Conservation (phyloP, 2,797 vertebrate genomes). For the Hapalemur alaotrensis region DNA sequence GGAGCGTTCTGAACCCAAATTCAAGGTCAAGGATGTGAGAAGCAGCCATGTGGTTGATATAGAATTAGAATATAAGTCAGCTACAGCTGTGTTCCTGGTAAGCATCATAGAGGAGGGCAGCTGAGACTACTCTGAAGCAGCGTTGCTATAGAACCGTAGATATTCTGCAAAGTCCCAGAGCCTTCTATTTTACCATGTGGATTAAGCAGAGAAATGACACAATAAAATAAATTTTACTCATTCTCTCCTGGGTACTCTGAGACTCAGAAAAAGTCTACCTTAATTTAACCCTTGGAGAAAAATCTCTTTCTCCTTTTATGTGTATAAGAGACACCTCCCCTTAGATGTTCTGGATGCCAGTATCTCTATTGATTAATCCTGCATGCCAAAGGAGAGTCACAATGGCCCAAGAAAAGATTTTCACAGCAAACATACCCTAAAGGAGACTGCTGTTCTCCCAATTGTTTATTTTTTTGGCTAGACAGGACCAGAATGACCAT, state of each 20-base stretch:
- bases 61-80: slow-evolving; percentile 27
- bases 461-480: slow-evolving; percentile 22
- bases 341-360: not conserved
- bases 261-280: not conserved
- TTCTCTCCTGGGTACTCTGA: not conserved
- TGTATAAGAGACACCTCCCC: not conserved
- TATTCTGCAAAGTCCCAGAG: not conserved
- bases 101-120: not conserved
- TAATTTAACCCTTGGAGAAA: not conserved
- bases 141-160: not conserved
- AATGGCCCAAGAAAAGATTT: not conserved
- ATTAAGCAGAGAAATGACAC: slow-evolving; percentile 23
- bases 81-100: not conserved
- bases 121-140: not conserved
- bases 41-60: not conserved
- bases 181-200: not conserved
- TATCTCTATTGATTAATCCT: not conserved
- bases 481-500: not conserved
- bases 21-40: slow-evolving; percentile 36
- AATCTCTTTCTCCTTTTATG: not conserved
- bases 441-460: not conserved
- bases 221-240: slow-evolving; percentile 4
- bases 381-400: not conserved
- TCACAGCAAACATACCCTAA: not conserved
- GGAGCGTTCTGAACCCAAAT: slow-evolving; percentile 10